phyloP scores from a whole-genome alignment of 2,888 invertebrate species.

The Hyalella azteca region DNA sequence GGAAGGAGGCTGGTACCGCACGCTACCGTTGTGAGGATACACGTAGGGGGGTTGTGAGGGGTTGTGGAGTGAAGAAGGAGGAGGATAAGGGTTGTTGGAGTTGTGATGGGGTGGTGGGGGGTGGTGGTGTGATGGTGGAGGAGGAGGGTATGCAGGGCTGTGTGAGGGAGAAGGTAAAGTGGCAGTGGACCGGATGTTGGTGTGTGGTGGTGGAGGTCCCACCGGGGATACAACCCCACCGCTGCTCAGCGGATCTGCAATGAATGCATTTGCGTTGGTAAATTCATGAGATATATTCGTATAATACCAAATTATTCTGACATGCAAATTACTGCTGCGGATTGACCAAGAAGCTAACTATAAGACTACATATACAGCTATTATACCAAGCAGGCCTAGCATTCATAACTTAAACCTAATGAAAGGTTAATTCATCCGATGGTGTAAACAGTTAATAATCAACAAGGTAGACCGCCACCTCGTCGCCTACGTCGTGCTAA shows the following conservation, averaged over 20 bases:
- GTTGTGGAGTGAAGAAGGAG: conserved; percentile 4
- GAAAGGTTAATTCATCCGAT: neutral
- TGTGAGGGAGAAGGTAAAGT: conserved; percentile 56
- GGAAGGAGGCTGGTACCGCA: conserved; percentile 46
- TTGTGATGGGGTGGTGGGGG: conserved; percentile 45
- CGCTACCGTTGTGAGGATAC: conserved; percentile 52
- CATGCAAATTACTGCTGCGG: too few species aligned
- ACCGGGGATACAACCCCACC: conserved; percentile 53
- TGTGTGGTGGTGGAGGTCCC: conserved; percentile 55
- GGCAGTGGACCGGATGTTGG: conserved; percentile 55
- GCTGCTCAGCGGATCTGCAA: conserved; percentile 54
- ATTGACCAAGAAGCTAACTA: too few species aligned
- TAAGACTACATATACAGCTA: too few species aligned
- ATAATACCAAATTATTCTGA: too few species aligned
- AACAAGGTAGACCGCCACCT: too few species aligned
- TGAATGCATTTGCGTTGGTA: too few species aligned
- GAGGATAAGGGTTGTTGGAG: neutral
- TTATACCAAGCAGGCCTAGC: too few species aligned
- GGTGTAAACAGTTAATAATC: too few species aligned
- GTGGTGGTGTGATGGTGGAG: conserved; percentile 11
- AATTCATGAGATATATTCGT: too few species aligned
- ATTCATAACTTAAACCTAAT: too few species aligned
- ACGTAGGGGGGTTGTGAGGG: conserved; percentile 44
- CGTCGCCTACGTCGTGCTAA: too few species aligned
- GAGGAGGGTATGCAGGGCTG: conserved; percentile 44